Base-by-base conservation (phyloP, 1,140 invertebrate species). In the Onthophagus taurus region DNA sequence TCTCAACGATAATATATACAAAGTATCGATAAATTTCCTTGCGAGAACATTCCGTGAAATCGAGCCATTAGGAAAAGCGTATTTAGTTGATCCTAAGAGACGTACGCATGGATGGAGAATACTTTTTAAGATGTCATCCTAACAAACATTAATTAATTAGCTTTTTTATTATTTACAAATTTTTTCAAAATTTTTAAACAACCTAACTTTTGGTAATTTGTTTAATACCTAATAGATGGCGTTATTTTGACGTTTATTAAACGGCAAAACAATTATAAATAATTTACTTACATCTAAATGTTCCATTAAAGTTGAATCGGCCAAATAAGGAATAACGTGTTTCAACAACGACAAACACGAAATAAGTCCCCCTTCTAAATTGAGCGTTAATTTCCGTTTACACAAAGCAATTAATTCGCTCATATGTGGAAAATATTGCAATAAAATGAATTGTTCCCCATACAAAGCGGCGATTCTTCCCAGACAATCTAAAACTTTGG, bases 381-480 rank as follows among this genome's bases (percentile, higher is more conserved):
- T 86, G 7, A 74, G 67, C 1, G 88, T 91, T 41, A 95, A 61
- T 48, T 85, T 81, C 35, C 77, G 74, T 41, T 83, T 79, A 48
- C 84, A 87, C 2, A 84, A 70, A 4, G 75, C 74, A 38, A 88
- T 77, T 12, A 89, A 58, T 56, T 97, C 92, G 9, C 81, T 80
- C 63, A 92, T 85, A 60, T 95, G 89, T 1, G 90, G 88, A 38
- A 99, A 73, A 64, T 97, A 99, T 68, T 98, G 95, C 23, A 92
- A 68, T 23, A 97, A 72, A 51, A 98, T 85, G 33, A 97, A 80
- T 56, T 94, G 85, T 61, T 96, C 90, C 31, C 92, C 93, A 67
- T 95, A 97, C 47, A 96, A 70, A 48, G 77, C 81, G 42, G 83
- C 83, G 54, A 97, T 89, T 52, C 83, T 80, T 45, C 79, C 78